Percentiles rank a stretch among this genome's conserved stretches.
These are phyloP conservation scores for Pangasius larnaudii DNA, from an alignment of 2,797 vertebrate species.

Conservation along the genomic window DNA sequence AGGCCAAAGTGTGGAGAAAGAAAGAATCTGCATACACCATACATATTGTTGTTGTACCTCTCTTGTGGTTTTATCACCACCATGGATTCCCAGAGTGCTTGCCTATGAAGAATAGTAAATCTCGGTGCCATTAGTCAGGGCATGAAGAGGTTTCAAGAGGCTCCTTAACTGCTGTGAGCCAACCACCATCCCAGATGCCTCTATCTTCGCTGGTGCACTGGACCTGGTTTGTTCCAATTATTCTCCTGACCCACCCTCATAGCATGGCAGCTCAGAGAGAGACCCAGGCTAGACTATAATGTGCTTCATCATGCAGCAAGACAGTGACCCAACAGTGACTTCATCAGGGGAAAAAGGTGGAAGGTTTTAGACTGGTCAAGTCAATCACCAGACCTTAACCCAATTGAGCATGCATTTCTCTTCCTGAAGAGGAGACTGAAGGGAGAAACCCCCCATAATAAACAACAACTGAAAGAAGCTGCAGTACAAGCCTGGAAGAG, in stretches of 20 bases:
- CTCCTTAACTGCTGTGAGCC: slow-evolving; percentile 98
- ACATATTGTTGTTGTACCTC: not conserved
- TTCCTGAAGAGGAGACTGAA: too few species aligned
- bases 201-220: slow-evolving; percentile 93
- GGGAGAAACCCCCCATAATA: too few species aligned
- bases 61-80: slow-evolving; percentile 43
- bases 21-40: not conserved
- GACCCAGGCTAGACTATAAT: too few species aligned
- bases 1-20: too few species aligned
- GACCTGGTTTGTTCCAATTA: slow-evolving; percentile 85
- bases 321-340: too few species aligned
- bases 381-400: too few species aligned
- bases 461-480: too few species aligned
- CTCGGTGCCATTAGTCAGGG: slow-evolving; percentile 96
- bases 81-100: slow-evolving; percentile 94
- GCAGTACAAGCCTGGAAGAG: too few species aligned
- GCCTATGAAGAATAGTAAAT: slow-evolving; percentile 91
- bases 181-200: slow-evolving; percentile 95
- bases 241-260: not conserved
- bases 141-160: slow-evolving; percentile 93
- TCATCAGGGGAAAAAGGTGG: too few species aligned
- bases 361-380: too few species aligned
- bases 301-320: too few species aligned
- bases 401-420: too few species aligned
- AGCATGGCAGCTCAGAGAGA: not conserved